Percentiles rank a stretch among this genome's conserved stretches.
Conservation (phyloP, 2,797 vertebrate genomes). For the Tragopan temminckii region DNA sequence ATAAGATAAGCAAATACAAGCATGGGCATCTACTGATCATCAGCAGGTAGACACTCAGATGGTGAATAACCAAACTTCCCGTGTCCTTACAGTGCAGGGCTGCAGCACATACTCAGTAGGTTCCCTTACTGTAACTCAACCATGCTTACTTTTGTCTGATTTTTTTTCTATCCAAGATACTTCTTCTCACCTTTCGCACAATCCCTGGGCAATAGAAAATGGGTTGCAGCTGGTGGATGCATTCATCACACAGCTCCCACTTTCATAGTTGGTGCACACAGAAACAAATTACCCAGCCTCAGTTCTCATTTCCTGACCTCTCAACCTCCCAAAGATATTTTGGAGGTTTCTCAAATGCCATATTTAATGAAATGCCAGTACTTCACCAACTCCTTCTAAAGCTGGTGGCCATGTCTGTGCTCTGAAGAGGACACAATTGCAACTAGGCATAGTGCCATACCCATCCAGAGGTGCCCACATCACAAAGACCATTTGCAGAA, state of each 20-base stretch:
- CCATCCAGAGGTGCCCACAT: not conserved
- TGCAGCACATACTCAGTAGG: not conserved
- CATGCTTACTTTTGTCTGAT: not conserved
- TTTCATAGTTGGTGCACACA: not conserved
- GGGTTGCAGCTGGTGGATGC: not conserved
- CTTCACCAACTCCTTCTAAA: not conserved
- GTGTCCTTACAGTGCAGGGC: not conserved
- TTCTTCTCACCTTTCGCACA: not conserved
- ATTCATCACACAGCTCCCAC: not conserved
- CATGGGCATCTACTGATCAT: not conserved
- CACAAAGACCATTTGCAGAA: not conserved
- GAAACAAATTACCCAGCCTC: not conserved
- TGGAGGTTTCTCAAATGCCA: not conserved
- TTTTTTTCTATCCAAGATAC: not conserved
- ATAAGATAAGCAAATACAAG: not conserved
- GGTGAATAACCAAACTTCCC: not conserved
- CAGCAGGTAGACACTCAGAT: not conserved
- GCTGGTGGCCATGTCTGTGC: fast-evolving
- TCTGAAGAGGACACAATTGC: not conserved
- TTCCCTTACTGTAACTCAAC: not conserved
- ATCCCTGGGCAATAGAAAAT: not conserved
- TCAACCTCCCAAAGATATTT: not conserved
- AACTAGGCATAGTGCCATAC: not conserved
- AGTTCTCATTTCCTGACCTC: not conserved
- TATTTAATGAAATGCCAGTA: not conserved